These are phyloP conservation scores for Patella depressa DNA, from an alignment of 2,888 invertebrate species.

Conservation along the genomic window DNA sequence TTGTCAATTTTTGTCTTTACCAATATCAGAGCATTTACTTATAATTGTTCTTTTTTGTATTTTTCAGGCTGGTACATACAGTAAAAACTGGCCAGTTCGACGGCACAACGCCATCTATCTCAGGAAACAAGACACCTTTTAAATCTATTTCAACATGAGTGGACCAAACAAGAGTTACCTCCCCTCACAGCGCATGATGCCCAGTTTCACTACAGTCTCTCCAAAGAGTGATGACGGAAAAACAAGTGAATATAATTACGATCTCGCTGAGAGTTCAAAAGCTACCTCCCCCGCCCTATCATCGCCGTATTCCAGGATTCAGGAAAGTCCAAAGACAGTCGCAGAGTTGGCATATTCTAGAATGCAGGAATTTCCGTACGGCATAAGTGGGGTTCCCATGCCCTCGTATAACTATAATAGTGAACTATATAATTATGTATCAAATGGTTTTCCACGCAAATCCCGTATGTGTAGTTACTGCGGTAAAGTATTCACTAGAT, in stretches of 20 bases:
- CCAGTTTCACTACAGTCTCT: slow-evolving; percentile 22
- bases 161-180: slow-evolving; percentile 31
- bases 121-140: neutral
- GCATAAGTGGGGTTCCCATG: slow-evolving; percentile 62
- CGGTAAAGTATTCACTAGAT: slow-evolving; percentile 64
- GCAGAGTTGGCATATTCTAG: slow-evolving; percentile 26
- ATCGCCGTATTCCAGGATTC: slow-evolving; percentile 15
- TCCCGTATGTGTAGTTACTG: slow-evolving; percentile 64
- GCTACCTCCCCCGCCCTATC: slow-evolving; percentile 23
- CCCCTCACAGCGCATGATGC: slow-evolving; percentile 30
- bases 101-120: neutral
- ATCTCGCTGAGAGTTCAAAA: slow-evolving; percentile 16
- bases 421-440: slow-evolving; percentile 60
- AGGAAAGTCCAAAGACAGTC: slow-evolving; percentile 19
- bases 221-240: slow-evolving; percentile 7
- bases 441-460: slow-evolving; percentile 63
- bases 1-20: neutral
- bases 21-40: neutral
- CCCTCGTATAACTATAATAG: slow-evolving; percentile 60
- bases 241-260: slow-evolving; percentile 18
- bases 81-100: neutral
- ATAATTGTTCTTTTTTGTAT: neutral
- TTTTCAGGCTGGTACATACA: slow-evolving; percentile 7
- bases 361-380: slow-evolving; percentile 55
- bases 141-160: slow-evolving; percentile 22